Evolutionary conservation across 2,797 vertebrate genomes (phyloP), one percentile per base, ranked within the genome.

Genomic region (Karalla daura): DNA sequence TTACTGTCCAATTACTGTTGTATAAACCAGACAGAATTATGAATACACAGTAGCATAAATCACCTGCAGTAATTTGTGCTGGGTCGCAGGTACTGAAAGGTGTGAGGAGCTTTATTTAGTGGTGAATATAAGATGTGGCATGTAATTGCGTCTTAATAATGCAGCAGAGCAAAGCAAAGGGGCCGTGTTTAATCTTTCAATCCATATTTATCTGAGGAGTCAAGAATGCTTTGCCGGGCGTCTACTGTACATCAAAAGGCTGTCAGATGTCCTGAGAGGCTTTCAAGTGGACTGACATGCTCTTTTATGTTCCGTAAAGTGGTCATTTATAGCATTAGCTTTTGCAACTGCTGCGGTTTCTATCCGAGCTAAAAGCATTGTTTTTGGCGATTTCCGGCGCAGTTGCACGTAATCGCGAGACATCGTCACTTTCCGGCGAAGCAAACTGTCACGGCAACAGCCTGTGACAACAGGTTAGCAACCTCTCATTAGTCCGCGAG

Each of bases 191-290:
- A 90, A 92, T 94, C 91, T 94, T 94, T 94, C 85, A 88, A 93
- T 94, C 89, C 76, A 91, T 93, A 83, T 92, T 90, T 89, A 93
- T 92, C 85, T 89, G 81, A 93, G 80, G 88, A 92, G 87, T 91
- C 74, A 41, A 91, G 92, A 91, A 90, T 83, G 52, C 85, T 85
- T 85, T 87, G 88, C 88, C 74, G 67, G 80, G 90, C 83, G 83
- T 91, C 85, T 62, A 32, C 67, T 66, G 71, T 56, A 93, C 90
- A 93, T 95, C 92, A 95, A 94, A 95, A 86, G 76, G 67, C 83
- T 91, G 92, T 94, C 91, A 93, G 90, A 93, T 91, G 82, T 91
- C 91, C 93, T 94, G 83, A 86, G 92, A 94, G 88, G 85, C 91
- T 90, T 91, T 88, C 85, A 76, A 83, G 82, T 83, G 55, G 73